Percentiles rank a stretch among this genome's conserved stretches.
These are phyloP conservation scores for Leptopilina drosophilae DNA, from an alignment of 2,888 invertebrate species.

Conservation along the genomic window DNA sequence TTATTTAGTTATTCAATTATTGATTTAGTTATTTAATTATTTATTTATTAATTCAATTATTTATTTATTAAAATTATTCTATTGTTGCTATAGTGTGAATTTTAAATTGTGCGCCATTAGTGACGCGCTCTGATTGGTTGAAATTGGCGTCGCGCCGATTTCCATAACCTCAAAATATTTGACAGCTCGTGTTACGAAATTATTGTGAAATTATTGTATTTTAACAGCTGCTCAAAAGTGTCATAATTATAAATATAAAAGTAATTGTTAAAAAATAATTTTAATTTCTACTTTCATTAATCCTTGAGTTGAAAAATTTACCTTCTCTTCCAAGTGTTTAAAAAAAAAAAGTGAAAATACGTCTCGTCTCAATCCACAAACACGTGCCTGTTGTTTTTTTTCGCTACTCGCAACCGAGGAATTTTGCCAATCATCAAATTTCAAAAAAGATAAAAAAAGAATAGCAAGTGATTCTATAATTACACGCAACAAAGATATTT, in stretches of 20 bases:
- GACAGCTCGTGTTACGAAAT: conserved; percentile 7
- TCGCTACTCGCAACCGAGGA: not conserved
- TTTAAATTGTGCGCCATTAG: no score
- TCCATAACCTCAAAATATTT: conserved; percentile 25
- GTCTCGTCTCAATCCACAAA: not conserved
- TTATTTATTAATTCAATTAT: no score
- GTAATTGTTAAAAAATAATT: not conserved
- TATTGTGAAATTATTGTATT: conserved; percentile 9
- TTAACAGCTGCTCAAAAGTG: not conserved
- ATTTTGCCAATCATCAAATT: not conserved
- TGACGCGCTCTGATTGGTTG: not conserved
- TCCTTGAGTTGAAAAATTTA: not conserved
- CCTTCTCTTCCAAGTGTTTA: not conserved
- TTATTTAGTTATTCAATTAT: no score
- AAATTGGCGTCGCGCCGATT: conserved; percentile 24
- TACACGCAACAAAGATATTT: not conserved
- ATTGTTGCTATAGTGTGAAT: no score
- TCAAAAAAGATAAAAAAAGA: not conserved
- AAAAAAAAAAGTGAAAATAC: not conserved
- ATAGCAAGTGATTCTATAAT: not conserved
- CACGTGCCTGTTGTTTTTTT: not conserved
- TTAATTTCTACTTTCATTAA: not conserved
- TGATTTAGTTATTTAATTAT: no score
- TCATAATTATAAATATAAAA: not conserved
- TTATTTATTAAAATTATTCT: no score